Conservation (phyloP, 2,888 invertebrate genomes). For the Linhomoeus sp. region DNA sequence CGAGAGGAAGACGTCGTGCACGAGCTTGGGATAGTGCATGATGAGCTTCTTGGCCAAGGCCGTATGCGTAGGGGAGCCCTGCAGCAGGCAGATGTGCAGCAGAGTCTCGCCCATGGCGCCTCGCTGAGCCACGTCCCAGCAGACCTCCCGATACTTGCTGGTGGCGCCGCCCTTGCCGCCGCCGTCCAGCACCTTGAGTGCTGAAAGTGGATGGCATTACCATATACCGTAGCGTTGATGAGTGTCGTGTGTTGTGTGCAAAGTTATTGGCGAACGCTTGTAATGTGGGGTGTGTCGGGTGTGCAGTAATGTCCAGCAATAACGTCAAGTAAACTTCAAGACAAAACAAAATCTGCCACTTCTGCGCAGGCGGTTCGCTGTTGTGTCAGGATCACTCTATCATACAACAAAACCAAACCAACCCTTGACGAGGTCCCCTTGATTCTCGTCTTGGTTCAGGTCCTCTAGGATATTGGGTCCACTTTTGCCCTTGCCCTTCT, state of each 20-base stretch:
- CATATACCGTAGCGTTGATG: too few species aligned
- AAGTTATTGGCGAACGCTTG: too few species aligned
- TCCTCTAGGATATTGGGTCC: conserved; percentile 25
- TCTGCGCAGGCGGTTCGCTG: too few species aligned
- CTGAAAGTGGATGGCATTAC: too few species aligned
- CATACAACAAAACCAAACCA: too few species aligned
- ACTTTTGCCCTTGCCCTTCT: conserved; percentile 22
- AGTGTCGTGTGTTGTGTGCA: too few species aligned
- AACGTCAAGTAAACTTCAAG: too few species aligned
- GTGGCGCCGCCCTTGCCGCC: conserved; percentile 23
- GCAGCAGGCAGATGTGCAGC: conserved; percentile 72
- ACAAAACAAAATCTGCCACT: too few species aligned
- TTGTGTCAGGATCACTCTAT: too few species aligned
- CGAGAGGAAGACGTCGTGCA: conserved; percentile 81
- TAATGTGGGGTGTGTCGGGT: too few species aligned
- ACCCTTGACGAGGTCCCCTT: conserved; percentile 19
- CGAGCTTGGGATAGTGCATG: conserved; percentile 75
- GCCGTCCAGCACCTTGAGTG: conserved; percentile 25
- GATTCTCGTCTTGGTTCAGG: conserved; percentile 18
- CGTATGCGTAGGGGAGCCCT: conserved; percentile 59
- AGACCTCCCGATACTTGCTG: conserved; percentile 55
- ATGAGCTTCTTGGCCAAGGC: conserved; percentile 78
- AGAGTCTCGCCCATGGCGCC: conserved; percentile 92
- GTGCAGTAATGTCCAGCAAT: too few species aligned
- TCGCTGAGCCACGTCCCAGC: conserved; percentile 75